Evolutionary conservation across 2,888 invertebrate genomes (phyloP).

Genomic region (Xiphydria camelus): DNA sequence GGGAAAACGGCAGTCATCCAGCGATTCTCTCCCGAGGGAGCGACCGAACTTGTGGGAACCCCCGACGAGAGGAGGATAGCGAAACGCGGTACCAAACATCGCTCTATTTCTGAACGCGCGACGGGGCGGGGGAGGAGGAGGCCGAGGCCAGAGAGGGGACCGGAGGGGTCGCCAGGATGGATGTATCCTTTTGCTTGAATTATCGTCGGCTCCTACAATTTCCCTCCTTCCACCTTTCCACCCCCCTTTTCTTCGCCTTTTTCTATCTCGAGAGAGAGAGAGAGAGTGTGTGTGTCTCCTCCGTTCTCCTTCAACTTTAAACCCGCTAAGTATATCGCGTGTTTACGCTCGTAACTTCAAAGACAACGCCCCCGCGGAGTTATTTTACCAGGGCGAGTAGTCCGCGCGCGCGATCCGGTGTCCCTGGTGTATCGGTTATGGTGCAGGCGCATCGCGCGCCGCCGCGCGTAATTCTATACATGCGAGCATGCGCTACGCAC

Average conservation of each 20-base stretch:
- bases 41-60: slow-evolving; percentile 10
- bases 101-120: slow-evolving; percentile 38
- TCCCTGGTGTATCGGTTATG: too few species aligned
- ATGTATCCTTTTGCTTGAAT: slow-evolving; percentile 55
- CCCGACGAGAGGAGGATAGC: slow-evolving; percentile 21
- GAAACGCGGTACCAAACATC: slow-evolving; percentile 18
- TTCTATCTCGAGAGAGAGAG: slow-evolving; percentile 7
- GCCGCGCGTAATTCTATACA: not conserved
- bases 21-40: slow-evolving; percentile 44
- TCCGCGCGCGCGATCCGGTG: too few species aligned
- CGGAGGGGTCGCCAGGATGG: slow-evolving; percentile 34
- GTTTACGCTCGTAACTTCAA: slow-evolving; percentile 53
- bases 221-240: slow-evolving; percentile 7
- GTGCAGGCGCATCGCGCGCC: too few species aligned
- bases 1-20: slow-evolving; percentile 35
- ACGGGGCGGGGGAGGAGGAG: slow-evolving; percentile 8
- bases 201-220: slow-evolving; percentile 34
- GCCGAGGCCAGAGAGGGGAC: slow-evolving; percentile 6
- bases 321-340: slow-evolving; percentile 41
- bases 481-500: slow-evolving; percentile 3
- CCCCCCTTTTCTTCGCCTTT: not conserved
- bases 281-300: too few species aligned
- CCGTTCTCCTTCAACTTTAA: slow-evolving; percentile 11
- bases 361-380: slow-evolving; percentile 22
- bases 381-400: slow-evolving; percentile 19